Base-by-base conservation (phyloP, 1,140 invertebrate species). In the Drosophila erecta region DNA sequence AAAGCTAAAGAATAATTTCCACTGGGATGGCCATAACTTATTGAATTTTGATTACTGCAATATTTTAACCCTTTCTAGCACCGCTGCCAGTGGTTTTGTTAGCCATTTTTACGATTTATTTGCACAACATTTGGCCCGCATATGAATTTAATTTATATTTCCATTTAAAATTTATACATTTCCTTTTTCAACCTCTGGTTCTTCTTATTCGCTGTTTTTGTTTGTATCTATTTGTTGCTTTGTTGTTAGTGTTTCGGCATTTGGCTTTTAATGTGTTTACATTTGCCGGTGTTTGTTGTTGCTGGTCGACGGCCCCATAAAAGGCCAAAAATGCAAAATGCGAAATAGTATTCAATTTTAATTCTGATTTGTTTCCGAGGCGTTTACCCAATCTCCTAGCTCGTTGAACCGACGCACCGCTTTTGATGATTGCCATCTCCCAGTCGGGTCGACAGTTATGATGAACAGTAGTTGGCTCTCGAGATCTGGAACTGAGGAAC, bases 121-220 rank as follows among this genome's bases (percentile, higher is more conserved):
- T 83, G 79, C 66, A 60, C 80, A 89, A 89, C 84, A 89, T 89
- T 89, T 89, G 84, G 84, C 79, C 74, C 69, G 76, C 84, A 89
- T 89, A 84, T 89, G 84, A 89, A 80, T 84, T 84, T 84, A 89
- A 89, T 89, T 89, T 89, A 89, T 89, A 90, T 74, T 83, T 87
- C 79, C 79, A 89, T 83, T 76, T 87, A 53, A 83, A 86, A 79
- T 87, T 87, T 89, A 86, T 81, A 81, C 83, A 87, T 71, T 86
- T 86, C 41, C 80, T 74, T 81, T 57, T 33, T 55, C 46, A 57
- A 60, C 53, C 55, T 17, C 27, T 33, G 40, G 12, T 38, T 71
- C 46, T 50, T 20, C 54, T 61, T 59, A 44, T 55, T 51, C 22
- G 38, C 35, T 30, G 20, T 30, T 27, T 64, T 64, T 76, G 40